phyloP scores from a whole-genome alignment of 1,140 invertebrate genomes.

The Zaprionus ornatus region DNA sequence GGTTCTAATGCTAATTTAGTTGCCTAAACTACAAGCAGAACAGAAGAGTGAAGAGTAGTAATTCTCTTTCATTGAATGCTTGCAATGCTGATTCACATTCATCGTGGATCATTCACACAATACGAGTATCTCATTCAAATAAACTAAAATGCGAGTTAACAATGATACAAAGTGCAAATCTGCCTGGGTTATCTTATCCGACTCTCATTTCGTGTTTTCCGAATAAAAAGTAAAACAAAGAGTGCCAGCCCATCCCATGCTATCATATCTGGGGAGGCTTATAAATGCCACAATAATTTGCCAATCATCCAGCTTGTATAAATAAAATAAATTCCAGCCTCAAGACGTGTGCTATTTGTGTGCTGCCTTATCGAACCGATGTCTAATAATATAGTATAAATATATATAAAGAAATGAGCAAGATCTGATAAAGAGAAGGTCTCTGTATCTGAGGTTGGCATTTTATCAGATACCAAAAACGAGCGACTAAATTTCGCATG shows the following conservation, averaged over 20 bases:
- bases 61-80: background rate
- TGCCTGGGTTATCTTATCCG: background rate
- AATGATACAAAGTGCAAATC: background rate
- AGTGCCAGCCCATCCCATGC: conserved; percentile 39
- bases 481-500: conserved; percentile 23
- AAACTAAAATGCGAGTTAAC: background rate
- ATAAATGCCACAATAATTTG: conserved; percentile 62
- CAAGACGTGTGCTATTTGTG: conserved; percentile 51
- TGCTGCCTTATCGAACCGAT: conserved; percentile 53
- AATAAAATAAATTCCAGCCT: conserved; percentile 50
- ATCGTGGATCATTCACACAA: background rate
- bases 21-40: no score
- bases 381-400: conserved; percentile 43
- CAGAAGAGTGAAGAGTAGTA: background rate
- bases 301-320: conserved; percentile 58
- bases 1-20: no score
- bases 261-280: conserved; percentile 59
- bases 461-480: conserved; percentile 28
- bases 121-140: background rate
- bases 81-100: background rate
- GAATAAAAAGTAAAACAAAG: background rate
- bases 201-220: background rate
- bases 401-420: background rate
- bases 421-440: conserved; percentile 24
- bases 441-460: conserved; percentile 13